Conservation (phyloP, 1,140 invertebrate species). For the Agraylea sexmaculata region DNA sequence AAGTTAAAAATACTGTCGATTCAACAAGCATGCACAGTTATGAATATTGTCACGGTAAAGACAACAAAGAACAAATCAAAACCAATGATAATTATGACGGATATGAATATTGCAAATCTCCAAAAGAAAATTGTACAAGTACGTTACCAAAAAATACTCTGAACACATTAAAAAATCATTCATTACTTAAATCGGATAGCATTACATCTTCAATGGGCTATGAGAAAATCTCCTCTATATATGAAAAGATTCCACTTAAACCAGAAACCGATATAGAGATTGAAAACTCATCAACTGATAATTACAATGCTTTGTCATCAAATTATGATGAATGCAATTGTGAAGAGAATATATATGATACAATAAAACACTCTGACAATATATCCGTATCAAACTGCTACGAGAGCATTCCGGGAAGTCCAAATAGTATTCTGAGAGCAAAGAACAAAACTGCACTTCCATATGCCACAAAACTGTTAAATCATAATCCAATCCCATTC, state of each 20-base stretch:
- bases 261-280: conserved; percentile 27
- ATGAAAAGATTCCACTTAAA: conserved; percentile 34
- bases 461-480: conserved; percentile 24
- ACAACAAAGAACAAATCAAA: conserved; percentile 30
- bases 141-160: conserved; percentile 4
- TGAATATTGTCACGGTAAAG: conserved; percentile 31
- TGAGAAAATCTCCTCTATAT: conserved; percentile 38
- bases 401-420: conserved; percentile 43
- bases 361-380: conserved; percentile 40
- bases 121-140: conserved; percentile 14
- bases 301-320: conserved; percentile 28
- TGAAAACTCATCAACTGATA: conserved; percentile 26
- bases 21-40: conserved; percentile 35
- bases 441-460: conserved; percentile 29
- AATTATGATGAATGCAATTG: conserved; percentile 35
- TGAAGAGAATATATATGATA: conserved; percentile 46
- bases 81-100: conserved; percentile 36
- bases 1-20: conserved; percentile 34
- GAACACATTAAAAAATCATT: conserved; percentile 18
- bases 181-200: conserved; percentile 34
- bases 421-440: conserved; percentile 32
- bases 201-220: conserved; percentile 36
- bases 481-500: conserved; percentile 32
- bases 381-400: conserved; percentile 43
- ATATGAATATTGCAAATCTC: conserved; percentile 38